phyloP scores from a whole-genome alignment of 2,888 invertebrate species.

The Tridacna crocea region DNA sequence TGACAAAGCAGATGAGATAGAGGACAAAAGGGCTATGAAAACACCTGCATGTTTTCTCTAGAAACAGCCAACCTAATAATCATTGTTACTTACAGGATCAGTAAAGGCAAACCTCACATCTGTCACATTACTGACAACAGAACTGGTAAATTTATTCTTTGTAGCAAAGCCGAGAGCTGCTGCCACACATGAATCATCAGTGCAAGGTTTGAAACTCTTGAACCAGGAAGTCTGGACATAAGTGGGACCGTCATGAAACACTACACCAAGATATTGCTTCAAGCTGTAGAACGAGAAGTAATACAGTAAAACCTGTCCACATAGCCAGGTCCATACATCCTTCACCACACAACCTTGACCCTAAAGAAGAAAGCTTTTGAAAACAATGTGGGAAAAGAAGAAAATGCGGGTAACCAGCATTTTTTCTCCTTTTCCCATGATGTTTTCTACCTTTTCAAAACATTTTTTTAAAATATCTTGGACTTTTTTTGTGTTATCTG shows the following conservation, averaged over 20 bases:
- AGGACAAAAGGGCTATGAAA: too few relatives aligned
- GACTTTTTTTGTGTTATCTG: too few relatives aligned
- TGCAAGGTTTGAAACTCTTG: conserved; percentile 30
- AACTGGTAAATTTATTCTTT: conserved; percentile 33
- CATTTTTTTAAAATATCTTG: too few relatives aligned
- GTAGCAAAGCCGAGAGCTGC: conserved; percentile 45
- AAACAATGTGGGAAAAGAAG: too few relatives aligned
- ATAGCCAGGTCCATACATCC: background rate
- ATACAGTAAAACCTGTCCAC: background rate
- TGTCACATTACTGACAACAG: conserved; percentile 30
- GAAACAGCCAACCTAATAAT: too few relatives aligned
- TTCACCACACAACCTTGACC: background rate
- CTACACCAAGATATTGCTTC: conserved; percentile 36
- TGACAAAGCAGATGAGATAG: too few relatives aligned
- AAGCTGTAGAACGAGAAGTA: conserved; percentile 19
- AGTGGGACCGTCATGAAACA: conserved; percentile 45
- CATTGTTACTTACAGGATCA: conserved; percentile 33
- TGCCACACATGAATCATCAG: conserved; percentile 19
- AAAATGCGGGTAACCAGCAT: too few relatives aligned
- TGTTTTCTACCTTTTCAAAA: too few relatives aligned
- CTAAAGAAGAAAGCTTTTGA: too few relatives aligned
- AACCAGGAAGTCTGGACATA: conserved; percentile 39
- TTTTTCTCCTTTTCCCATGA: too few relatives aligned
- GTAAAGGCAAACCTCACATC: conserved; percentile 43
- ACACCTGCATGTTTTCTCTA: too few relatives aligned